These are phyloP conservation scores for Drosophila fuyamai DNA, from an alignment of 1,140 invertebrate genomes.

Conservation along the genomic window DNA sequence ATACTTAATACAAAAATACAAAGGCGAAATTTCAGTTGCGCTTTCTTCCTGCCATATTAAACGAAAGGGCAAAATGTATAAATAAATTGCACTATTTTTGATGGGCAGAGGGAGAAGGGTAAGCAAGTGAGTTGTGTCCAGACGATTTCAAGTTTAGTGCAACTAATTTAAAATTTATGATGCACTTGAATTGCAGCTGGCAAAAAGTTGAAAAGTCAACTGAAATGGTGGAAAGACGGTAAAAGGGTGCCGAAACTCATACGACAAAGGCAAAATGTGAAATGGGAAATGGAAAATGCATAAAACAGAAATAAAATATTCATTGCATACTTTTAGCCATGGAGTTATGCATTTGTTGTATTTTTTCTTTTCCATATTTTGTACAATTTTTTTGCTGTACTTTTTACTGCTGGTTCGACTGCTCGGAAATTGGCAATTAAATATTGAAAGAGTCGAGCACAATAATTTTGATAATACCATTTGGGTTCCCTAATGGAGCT, in stretches of 20 bases:
- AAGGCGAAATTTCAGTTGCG: too few relatives aligned
- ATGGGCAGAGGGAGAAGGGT: constrained; percentile 2
- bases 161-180: constrained; percentile 76
- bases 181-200: constrained; percentile 65
- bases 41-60: neutral
- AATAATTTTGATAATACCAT: constrained; percentile 28
- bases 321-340: constrained; percentile 66
- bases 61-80: constrained; percentile 25
- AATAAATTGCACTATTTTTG: constrained; percentile 35
- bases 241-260: constrained; percentile 17
- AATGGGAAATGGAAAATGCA: constrained; percentile 53
- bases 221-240: neutral
- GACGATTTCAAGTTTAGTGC: constrained; percentile 52
- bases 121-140: constrained; percentile 13
- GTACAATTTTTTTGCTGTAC: constrained; percentile 10
- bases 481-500: neutral
- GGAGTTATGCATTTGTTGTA: constrained; percentile 37
- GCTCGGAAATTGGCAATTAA: constrained; percentile 53
- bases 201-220: constrained; percentile 60
- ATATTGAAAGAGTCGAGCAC: constrained; percentile 51
- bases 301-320: constrained; percentile 71
- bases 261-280: constrained; percentile 35
- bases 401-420: constrained; percentile 11
- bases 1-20: too few relatives aligned
- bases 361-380: constrained; percentile 11